Evolutionary conservation across 2,888 invertebrate species (phyloP).

Genomic region (Gnatocerus cornutus): DNA sequence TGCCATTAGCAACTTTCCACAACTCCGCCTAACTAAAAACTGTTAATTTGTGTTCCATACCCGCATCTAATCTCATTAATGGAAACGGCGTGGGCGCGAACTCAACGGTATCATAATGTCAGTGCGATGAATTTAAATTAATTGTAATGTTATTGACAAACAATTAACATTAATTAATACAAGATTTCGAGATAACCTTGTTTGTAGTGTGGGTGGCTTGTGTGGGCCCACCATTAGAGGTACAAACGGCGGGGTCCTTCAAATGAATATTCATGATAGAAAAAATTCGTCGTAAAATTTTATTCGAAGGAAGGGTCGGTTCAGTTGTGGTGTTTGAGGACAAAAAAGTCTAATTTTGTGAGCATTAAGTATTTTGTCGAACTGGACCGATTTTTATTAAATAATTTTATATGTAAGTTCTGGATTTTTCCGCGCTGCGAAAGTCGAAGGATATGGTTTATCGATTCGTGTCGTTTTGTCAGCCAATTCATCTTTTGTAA

Average conservation of each 20-base stretch:
- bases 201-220: conserved; percentile 15
- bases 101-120: neutral
- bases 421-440: too few species aligned
- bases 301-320: too few species aligned
- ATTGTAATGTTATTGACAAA: conserved; percentile 25
- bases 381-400: too few species aligned
- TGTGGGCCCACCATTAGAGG: neutral
- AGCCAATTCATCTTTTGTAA: too few species aligned
- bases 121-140: conserved; percentile 15
- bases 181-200: conserved; percentile 12
- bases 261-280: neutral
- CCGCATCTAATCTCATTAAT: conserved; percentile 4
- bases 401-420: too few species aligned
- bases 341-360: too few species aligned
- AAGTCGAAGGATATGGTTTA: too few species aligned
- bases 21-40: neutral
- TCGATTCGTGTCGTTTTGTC: too few species aligned
- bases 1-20: neutral
- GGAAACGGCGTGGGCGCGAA: neutral
- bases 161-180: conserved; percentile 28
- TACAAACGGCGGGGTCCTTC: neutral
- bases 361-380: too few species aligned
- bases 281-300: too few species aligned
- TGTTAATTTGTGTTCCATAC: neutral
- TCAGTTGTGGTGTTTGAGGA: too few species aligned